Percentiles rank a stretch among this genome's conserved stretches.
Conservation (phyloP, 2,113 vertebrate species). For the Pseudorectes ferrugineus region DNA sequence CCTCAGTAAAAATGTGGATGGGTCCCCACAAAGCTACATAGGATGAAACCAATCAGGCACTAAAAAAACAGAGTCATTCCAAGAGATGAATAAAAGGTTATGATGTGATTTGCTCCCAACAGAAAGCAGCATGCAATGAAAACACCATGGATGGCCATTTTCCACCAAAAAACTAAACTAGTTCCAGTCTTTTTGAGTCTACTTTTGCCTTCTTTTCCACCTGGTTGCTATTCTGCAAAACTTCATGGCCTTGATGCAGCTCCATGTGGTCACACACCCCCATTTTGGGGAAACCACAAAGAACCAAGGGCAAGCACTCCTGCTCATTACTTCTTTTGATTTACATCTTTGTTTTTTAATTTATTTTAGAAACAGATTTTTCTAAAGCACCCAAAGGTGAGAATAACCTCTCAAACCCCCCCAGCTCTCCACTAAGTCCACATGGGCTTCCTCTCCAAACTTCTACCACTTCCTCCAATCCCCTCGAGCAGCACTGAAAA, state of each 20-base stretch:
- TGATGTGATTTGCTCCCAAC: not conserved
- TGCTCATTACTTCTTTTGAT: not conserved
- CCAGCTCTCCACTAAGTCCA: not conserved
- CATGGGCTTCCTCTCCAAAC: not conserved
- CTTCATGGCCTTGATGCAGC: not conserved
- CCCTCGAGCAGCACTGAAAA: not conserved
- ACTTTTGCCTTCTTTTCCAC: not conserved
- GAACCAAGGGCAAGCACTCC: not conserved
- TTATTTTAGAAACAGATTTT: not conserved
- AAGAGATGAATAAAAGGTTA: not conserved
- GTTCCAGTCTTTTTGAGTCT: not conserved
- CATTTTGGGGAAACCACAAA: not conserved
- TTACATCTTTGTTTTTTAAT: not conserved
- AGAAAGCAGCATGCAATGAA: not conserved
- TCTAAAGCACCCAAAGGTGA: not conserved
- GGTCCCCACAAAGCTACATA: not conserved
- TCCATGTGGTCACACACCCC: rapidly evolving
- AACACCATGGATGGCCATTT: not conserved
- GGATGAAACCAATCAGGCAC: not conserved
- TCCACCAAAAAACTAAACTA: not conserved
- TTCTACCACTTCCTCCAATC: not conserved
- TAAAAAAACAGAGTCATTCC: not conserved
- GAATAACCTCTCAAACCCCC: not conserved
- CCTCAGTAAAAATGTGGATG: not conserved
- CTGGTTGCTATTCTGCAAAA: not conserved